Conservation (phyloP, 1,140 invertebrate species). For the Drosophila auraria region DNA sequence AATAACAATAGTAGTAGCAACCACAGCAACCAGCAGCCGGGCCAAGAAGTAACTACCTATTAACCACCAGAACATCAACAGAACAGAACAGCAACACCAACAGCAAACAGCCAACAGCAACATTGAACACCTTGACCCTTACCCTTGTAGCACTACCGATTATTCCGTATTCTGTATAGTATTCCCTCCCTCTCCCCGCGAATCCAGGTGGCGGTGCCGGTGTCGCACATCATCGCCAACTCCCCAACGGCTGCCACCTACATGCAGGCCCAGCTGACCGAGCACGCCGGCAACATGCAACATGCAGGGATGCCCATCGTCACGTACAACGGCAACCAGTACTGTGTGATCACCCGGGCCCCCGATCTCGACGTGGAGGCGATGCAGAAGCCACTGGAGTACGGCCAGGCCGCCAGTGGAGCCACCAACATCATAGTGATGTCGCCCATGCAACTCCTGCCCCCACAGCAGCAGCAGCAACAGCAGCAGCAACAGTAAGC, state of each 20-base stretch:
- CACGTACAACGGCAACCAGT: slow-evolving; percentile 82
- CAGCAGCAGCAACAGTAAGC: slow-evolving; percentile 41
- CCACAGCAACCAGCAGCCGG: slow-evolving; percentile 54
- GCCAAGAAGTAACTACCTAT: slow-evolving; percentile 82
- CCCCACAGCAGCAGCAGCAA: slow-evolving; percentile 60
- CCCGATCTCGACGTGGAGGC: slow-evolving; percentile 62
- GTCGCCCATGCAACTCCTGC: slow-evolving; percentile 74
- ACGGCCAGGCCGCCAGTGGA: slow-evolving; percentile 58
- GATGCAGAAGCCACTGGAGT: slow-evolving; percentile 75
- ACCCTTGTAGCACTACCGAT: slow-evolving; percentile 8
- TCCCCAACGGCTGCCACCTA: slow-evolving; percentile 83
- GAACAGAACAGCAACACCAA: slow-evolving; percentile 45
- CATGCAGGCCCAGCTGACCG: slow-evolving; percentile 78
- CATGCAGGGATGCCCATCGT: slow-evolving; percentile 73
- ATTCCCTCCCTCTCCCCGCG: slow-evolving; percentile 50
- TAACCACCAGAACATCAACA: slow-evolving; percentile 61
- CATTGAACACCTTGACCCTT: slow-evolving; percentile 50
- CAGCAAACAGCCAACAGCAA: slow-evolving; percentile 61
- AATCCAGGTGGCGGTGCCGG: slow-evolving; percentile 73
- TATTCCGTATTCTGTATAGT: slow-evolving; percentile 53
- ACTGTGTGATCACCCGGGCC: slow-evolving; percentile 79
- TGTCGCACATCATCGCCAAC: slow-evolving; percentile 83
- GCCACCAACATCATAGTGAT: slow-evolving; percentile 80
- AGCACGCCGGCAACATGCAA: slow-evolving; percentile 85
- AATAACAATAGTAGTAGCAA: slow-evolving; percentile 68